A percentile compares a stretch with the other conserved stretches of the same genome.
phyloP scores from a whole-genome alignment of 1,140 invertebrate genomes.

The Panonychus citri region DNA sequence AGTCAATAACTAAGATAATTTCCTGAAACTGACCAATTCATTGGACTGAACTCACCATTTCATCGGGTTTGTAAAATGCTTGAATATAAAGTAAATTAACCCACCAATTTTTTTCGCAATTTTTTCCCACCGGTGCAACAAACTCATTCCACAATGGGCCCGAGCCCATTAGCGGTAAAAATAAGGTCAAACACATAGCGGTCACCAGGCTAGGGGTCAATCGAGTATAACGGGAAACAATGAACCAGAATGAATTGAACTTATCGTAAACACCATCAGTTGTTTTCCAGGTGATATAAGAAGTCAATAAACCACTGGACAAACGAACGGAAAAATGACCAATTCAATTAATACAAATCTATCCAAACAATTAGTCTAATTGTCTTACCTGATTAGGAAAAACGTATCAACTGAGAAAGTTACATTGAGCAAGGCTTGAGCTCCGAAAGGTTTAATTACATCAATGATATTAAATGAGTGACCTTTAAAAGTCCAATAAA shows the following conservation, averaged over 20 bases:
- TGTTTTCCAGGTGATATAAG: conserved; percentile 1
- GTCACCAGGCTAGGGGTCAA: conserved; percentile 9
- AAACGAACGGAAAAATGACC: conserved; percentile 1
- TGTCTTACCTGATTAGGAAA: conserved; percentile 47
- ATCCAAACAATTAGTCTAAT: neutral
- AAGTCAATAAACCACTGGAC: conserved; percentile 5
- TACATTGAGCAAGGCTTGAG: neutral
- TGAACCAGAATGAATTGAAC: neutral
- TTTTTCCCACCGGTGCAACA: conserved; percentile 5
- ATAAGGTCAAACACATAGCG: conserved; percentile 4
- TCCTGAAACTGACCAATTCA: neutral
- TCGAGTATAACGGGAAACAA: conserved; percentile 2
- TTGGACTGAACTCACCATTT: neutral
- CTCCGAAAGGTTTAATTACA: neutral
- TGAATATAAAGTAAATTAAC: conserved; percentile 14
- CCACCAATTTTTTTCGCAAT: conserved; percentile 16
- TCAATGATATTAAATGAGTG: neutral
- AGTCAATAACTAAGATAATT: neutral
- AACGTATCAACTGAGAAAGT: conserved; percentile 66
- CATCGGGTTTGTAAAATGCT: conserved; percentile 1
- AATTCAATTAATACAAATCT: conserved; percentile 1
- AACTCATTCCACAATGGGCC: conserved; percentile 12
- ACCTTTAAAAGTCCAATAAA: neutral
- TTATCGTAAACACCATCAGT: neutral
- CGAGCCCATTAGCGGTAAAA: conserved; percentile 7